Evolutionary conservation across 2,888 invertebrate species (phyloP).

Genomic region (Blastobasis adustella): DNA sequence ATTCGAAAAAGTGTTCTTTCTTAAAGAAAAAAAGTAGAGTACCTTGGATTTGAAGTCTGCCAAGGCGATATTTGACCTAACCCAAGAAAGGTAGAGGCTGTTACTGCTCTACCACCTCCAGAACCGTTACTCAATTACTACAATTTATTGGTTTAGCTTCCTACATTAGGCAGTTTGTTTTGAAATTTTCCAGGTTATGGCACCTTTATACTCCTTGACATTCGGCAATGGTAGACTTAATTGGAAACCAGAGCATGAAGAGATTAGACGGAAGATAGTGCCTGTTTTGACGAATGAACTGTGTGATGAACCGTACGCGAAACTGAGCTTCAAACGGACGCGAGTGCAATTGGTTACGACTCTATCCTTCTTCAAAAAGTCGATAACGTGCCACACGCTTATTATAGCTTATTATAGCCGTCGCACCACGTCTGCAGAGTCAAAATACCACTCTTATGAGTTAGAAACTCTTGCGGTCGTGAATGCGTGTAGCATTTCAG

Average conservation of each 20-base stretch:
- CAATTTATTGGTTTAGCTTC: not conserved
- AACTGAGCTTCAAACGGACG: not conserved
- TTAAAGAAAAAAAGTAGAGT: not conserved
- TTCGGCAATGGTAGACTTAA: no score
- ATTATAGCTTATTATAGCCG: not conserved
- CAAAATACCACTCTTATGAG: no score
- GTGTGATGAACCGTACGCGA: not conserved
- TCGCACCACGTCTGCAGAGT: no score
- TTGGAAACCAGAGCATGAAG: no score
- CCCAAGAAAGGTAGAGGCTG: conserved; percentile 8
- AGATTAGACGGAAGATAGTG: no score
- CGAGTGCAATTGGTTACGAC: no score
- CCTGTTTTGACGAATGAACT: not conserved
- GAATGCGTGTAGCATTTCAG: no score
- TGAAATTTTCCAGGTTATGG: not conserved
- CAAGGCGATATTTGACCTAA: conserved; percentile 10
- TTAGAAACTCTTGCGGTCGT: no score
- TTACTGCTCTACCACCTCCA: conserved; percentile 1
- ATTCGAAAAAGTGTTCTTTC: conserved; percentile 3
- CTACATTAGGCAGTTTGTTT: not conserved
- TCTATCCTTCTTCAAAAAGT: not conserved
- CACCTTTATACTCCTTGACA: not conserved
- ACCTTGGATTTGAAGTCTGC: conserved; percentile 1
- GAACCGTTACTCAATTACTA: not conserved
- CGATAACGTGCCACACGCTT: not conserved